Percentiles rank a stretch among this genome's conserved stretches.
These are phyloP conservation scores for Theretra japonica DNA, from an alignment of 2,888 invertebrate genomes.

Conservation along the genomic window DNA sequence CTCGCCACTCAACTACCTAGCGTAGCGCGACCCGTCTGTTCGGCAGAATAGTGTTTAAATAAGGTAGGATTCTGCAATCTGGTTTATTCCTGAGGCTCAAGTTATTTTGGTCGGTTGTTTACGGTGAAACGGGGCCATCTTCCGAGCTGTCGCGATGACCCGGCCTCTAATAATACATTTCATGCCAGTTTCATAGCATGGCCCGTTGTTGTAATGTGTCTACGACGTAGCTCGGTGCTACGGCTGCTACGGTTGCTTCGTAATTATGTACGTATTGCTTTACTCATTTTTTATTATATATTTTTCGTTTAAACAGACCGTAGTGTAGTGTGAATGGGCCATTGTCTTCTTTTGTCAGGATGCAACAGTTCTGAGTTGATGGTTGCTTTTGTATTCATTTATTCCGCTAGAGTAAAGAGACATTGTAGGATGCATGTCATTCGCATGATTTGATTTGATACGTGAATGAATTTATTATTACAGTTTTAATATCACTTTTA, in stretches of 20 bases:
- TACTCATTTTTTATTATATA: slow-evolving; percentile 17
- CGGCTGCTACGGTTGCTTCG: slow-evolving; percentile 42
- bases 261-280: slow-evolving; percentile 30
- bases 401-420: slow-evolving; percentile 2
- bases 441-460: not conserved
- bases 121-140: slow-evolving; percentile 65
- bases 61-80: slow-evolving; percentile 28
- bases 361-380: slow-evolving; percentile 20
- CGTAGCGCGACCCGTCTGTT: slow-evolving; percentile 38
- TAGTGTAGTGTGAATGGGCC: slow-evolving; percentile 22
- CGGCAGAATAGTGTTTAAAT: slow-evolving; percentile 38
- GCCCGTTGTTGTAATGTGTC: slow-evolving; percentile 48
- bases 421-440: slow-evolving; percentile 7
- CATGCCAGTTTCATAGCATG: slow-evolving; percentile 53
- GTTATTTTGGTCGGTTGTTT: slow-evolving; percentile 46
- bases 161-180: slow-evolving; percentile 66
- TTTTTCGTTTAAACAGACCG: not conserved
- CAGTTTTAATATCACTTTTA: not conserved
- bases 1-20: slow-evolving; percentile 39
- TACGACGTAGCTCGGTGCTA: slow-evolving; percentile 52
- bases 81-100: slow-evolving; percentile 37
- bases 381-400: slow-evolving; percentile 13
- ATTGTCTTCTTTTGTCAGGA: slow-evolving; percentile 15
- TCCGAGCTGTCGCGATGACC: slow-evolving; percentile 62
- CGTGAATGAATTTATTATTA: not conserved